phyloP scores from a whole-genome alignment of 2,797 vertebrate species.

The Perodicticus potto region DNA sequence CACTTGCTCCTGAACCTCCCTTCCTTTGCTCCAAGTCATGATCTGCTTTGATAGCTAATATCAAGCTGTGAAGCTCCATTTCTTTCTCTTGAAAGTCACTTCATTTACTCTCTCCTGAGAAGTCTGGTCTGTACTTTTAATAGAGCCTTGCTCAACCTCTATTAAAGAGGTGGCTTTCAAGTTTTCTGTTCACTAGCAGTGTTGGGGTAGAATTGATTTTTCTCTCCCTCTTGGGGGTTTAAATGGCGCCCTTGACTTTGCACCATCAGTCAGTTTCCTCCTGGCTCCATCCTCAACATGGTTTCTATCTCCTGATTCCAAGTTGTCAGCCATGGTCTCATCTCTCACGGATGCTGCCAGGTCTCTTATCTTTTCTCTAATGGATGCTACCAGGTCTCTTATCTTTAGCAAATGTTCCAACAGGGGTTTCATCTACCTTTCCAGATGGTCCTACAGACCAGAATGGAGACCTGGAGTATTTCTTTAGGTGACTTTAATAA shows the following conservation, averaged over 20 bases:
- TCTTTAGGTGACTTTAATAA: background rate
- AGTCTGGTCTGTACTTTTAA: background rate
- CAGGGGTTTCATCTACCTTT: background rate
- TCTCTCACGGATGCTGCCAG: background rate
- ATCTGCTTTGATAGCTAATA: background rate
- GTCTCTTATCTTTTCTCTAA: background rate
- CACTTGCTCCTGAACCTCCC: background rate
- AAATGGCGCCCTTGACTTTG: background rate
- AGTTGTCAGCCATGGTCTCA: background rate
- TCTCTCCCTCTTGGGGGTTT: background rate
- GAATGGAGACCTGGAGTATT: background rate
- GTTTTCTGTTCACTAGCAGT: background rate
- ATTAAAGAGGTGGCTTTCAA: background rate
- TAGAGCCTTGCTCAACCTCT: background rate
- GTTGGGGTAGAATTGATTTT: background rate
- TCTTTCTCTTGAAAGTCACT: background rate
- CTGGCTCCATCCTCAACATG: background rate
- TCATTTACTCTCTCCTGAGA: background rate
- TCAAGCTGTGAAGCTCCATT: background rate
- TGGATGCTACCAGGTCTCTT: background rate
- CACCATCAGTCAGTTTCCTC: background rate
- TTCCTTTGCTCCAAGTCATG: background rate
- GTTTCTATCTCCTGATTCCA: background rate
- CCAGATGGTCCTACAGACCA: background rate
- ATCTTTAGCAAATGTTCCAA: background rate